A percentile compares a stretch with the other conserved stretches of the same genome.
These are phyloP conservation scores for Drosophila simulans DNA, from an alignment of 1,140 invertebrate species.

Conservation along the genomic window DNA sequence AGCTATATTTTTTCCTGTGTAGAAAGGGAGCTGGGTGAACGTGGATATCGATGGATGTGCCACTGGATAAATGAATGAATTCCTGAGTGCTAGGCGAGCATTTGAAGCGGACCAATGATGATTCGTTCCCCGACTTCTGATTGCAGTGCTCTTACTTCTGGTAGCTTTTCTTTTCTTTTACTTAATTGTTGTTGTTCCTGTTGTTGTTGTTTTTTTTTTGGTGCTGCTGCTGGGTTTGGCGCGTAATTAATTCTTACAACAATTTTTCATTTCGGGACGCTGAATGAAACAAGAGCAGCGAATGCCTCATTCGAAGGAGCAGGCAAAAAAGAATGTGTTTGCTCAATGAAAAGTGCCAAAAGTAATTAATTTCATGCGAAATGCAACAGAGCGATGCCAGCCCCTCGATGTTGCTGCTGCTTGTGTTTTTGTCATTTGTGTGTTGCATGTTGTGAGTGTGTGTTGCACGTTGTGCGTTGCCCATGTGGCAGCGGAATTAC, in stretches of 20 bases:
- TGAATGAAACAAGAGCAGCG: slow-evolving; percentile 65
- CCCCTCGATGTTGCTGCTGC: slow-evolving; percentile 30
- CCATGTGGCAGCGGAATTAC: slow-evolving; percentile 74
- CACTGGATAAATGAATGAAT: slow-evolving; percentile 53
- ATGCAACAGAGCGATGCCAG: slow-evolving; percentile 72
- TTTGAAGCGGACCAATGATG: slow-evolving; percentile 73
- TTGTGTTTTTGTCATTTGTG: slow-evolving; percentile 53
- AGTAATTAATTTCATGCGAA: slow-evolving; percentile 83
- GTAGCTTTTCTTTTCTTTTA: slow-evolving; percentile 1
- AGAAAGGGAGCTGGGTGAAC: slow-evolving; percentile 20
- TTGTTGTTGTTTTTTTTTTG: slow-evolving; percentile 7
- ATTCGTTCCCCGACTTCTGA: slow-evolving; percentile 46
- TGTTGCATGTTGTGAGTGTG: background rate
- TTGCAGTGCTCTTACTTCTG: slow-evolving; percentile 34
- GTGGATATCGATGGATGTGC: slow-evolving; percentile 54
- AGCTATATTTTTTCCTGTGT: background rate
- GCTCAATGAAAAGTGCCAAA: slow-evolving; percentile 83
- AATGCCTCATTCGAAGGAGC: slow-evolving; percentile 4
- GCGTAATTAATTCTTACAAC: slow-evolving; percentile 81
- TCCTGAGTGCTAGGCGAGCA: slow-evolving; percentile 57
- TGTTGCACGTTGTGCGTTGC: slow-evolving; percentile 2
- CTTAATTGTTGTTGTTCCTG: background rate
- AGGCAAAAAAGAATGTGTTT: slow-evolving; percentile 68
- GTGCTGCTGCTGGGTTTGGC: slow-evolving; percentile 65
- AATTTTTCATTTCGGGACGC: slow-evolving; percentile 71